Conservation (phyloP, 2,113 vertebrate species). For the Danio rerio region DNA sequence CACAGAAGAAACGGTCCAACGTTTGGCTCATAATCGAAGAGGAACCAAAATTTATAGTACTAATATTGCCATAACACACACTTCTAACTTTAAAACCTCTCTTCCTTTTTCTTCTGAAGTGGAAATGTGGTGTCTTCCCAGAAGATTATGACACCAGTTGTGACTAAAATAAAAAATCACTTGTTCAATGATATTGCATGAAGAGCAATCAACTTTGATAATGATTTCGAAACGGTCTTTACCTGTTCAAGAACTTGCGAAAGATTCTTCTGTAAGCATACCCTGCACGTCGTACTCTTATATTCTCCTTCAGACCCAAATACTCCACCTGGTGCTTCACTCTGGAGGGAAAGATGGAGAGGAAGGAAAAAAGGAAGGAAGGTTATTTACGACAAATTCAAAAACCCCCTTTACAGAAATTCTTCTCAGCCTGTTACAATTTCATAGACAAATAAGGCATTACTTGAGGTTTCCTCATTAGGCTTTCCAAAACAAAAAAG, state of each 20-base stretch:
- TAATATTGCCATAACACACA: neutral
- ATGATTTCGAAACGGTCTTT: constrained; percentile 10
- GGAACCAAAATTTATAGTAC: neutral
- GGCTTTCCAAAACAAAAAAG: neutral
- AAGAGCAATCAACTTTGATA: neutral
- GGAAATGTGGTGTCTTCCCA: neutral
- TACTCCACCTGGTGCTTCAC: constrained; percentile 99
- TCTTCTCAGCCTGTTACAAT: neutral
- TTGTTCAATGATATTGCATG: neutral
- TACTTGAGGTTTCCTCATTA: constrained; percentile 13
- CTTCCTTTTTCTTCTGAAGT: neutral
- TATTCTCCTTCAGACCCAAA: constrained; percentile 96
- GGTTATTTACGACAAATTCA: neutral
- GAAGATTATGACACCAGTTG: neutral
- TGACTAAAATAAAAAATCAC: neutral
- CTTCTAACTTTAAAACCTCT: neutral
- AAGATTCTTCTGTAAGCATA: constrained; percentile 94
- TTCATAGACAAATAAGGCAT: constrained; percentile 3
- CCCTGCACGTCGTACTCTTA: constrained; percentile 94
- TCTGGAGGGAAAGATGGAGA: constrained; percentile 67
- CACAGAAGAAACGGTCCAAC: neutral
- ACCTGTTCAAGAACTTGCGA: constrained; percentile 97
- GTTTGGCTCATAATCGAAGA: neutral
- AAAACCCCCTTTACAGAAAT: neutral
- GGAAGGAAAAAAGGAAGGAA: neutral